phyloP scores from a whole-genome alignment of 1,140 invertebrate genomes.

The Drosophila seguyi region DNA sequence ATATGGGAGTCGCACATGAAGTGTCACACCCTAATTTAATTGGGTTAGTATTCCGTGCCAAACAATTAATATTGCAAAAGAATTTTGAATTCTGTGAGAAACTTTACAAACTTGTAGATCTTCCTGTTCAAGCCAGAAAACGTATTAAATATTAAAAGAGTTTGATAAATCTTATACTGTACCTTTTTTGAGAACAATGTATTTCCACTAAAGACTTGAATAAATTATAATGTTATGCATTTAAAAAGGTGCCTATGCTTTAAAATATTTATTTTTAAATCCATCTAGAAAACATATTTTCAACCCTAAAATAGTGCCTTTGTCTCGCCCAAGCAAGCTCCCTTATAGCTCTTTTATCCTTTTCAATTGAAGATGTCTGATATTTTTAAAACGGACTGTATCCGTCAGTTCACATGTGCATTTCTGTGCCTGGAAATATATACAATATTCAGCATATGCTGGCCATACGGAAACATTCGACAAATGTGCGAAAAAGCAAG shows the following conservation, averaged over 20 bases:
- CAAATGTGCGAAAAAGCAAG: constrained; percentile 8
- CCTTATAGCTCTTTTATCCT: neutral
- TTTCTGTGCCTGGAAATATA: constrained; percentile 1
- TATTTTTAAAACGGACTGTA: constrained; percentile 10
- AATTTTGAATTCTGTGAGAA: neutral
- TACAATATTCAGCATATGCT: constrained; percentile 28
- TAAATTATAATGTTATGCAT: no score
- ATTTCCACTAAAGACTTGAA: no score
- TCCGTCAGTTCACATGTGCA: neutral
- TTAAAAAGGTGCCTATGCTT: no score
- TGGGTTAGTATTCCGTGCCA: constrained; percentile 21
- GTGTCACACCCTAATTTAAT: constrained; percentile 21
- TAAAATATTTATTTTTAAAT: no score
- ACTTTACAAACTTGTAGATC: neutral
- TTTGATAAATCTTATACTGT: no score
- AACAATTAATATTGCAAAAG: neutral
- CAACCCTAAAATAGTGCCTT: no score
- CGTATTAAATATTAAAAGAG: no score
- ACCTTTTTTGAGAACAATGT: no score
- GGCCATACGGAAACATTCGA: constrained; percentile 27
- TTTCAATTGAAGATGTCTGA: neutral
- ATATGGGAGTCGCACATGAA: constrained; percentile 13
- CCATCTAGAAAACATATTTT: no score
- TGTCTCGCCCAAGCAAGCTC: neutral
- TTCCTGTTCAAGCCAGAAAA: no score